Base-by-base conservation (phyloP, 2,797 vertebrate genomes). In the Pyrocephalus nanus region DNA sequence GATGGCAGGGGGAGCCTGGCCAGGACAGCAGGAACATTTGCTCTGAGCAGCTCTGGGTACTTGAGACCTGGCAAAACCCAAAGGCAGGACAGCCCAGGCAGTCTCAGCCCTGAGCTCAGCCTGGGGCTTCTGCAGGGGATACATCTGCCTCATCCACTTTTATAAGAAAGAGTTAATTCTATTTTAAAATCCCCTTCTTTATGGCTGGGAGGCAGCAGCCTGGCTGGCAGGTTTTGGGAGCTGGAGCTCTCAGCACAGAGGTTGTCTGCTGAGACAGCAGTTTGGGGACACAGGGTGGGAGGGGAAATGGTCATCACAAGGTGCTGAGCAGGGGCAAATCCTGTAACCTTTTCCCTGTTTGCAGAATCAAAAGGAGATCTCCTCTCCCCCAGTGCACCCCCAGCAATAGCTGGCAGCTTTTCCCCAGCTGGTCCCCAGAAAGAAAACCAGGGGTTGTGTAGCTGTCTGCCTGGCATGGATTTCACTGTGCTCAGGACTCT, bases 1-100 rank as follows among this genome's bases (percentile, higher is more conserved):
- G 50, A 4, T 9, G 47, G 29, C 71, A 38, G 30, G 23, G 54
- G 4, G 50, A 34, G 25, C 64, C 43, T 34, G 4, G 18, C 4
- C 45, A 7, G 86, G 40, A 8, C 50, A 29, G 20, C 45, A 11
- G 0, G 7, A 66, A 34, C 29, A 4, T 22, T 19, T 0, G 1
- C 58, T 12, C 48, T 16, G 22, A 22, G 67, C 67, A 45, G 12
- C 2, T 22, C 60, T 9, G 40, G 3, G 3, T 3, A 2, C 64
- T 19, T 15, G 9, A 40, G 29, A 15, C 23, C 21, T 11, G 29
- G 43, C 10, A 40, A 23, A 82, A 30, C 12, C 4, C 38, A 42
- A 16, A 50, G 27, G 30, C 58, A 48, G 7, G 2, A 15, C 29
- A 75, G 64, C 48, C 45, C 50, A 20, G 78, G 6, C 19, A 19